phyloP scores from a whole-genome alignment of 2,888 invertebrate species.

The Scaptomyza tumidula region DNA sequence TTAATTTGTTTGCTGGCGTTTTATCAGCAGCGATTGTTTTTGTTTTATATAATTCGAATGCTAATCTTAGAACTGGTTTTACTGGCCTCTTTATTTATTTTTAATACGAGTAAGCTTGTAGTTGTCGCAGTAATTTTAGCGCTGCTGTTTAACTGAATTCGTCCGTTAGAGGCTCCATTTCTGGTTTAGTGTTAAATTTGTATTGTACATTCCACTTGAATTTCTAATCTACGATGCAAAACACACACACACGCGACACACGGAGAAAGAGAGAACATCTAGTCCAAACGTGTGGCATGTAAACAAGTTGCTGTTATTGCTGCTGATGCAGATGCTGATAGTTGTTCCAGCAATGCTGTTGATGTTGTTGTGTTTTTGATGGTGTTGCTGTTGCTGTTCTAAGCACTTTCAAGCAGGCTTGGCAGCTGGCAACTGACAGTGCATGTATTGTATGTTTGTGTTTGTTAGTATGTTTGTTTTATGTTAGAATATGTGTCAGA shows the following conservation, averaged over 20 bases:
- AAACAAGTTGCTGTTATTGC: slow-evolving; percentile 58
- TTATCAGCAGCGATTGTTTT: slow-evolving; percentile 28
- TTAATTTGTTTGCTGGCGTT: slow-evolving; percentile 15
- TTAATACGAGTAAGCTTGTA: background rate
- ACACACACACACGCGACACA: slow-evolving; percentile 2
- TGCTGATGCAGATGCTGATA: slow-evolving; percentile 25
- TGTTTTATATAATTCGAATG: slow-evolving; percentile 21
- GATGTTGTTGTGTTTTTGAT: slow-evolving; percentile 27
- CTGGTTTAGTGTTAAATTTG: slow-evolving; percentile 35
- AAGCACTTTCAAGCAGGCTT: slow-evolving; percentile 25
- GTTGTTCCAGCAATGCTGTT: slow-evolving; percentile 18
- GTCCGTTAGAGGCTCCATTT: background rate
- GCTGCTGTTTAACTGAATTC: slow-evolving; percentile 3
- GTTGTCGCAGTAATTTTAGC: background rate
- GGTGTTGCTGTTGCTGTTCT: slow-evolving; percentile 36
- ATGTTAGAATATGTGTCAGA: slow-evolving; percentile 48
- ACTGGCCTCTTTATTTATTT: background rate
- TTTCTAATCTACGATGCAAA: slow-evolving; percentile 63
- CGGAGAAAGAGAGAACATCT: slow-evolving; percentile 20
- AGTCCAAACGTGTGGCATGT: slow-evolving; percentile 45
- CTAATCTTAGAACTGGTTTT: slow-evolving; percentile 37
- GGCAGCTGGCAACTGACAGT: slow-evolving; percentile 19
- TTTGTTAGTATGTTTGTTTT: background rate
- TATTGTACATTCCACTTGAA: slow-evolving; percentile 61
- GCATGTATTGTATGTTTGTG: slow-evolving; percentile 2